Conservation (phyloP, 2,797 vertebrate species). For the Schizopygopsis pylzovi region DNA sequence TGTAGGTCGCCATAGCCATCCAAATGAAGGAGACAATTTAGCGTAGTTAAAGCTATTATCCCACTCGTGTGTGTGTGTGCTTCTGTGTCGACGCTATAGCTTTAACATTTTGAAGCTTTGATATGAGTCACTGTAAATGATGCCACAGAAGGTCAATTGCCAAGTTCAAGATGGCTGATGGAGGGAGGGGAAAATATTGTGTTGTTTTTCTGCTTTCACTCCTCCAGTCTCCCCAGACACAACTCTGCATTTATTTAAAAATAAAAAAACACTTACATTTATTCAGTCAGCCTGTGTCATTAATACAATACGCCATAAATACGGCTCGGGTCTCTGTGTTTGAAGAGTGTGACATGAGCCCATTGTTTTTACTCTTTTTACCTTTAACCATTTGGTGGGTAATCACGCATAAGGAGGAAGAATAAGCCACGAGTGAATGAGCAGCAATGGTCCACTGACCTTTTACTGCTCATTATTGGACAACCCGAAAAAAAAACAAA, state of each 20-base stretch:
- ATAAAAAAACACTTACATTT: conserved; percentile 38
- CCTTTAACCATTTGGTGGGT: conserved; percentile 80
- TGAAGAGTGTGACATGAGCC: conserved; percentile 30
- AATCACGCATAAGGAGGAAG: conserved; percentile 79
- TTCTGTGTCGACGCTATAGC: conserved; percentile 63
- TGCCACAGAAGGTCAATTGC: conserved; percentile 83
- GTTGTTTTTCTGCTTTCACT: conserved; percentile 69
- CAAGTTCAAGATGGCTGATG: conserved; percentile 81
- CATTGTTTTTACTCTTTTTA: conserved; percentile 62
- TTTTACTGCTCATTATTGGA: conserved; percentile 83
- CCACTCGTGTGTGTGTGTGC: conserved; percentile 68
- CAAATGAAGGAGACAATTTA: conserved; percentile 84
- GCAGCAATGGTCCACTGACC: conserved; percentile 82
- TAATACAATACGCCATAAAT: conserved; percentile 61
- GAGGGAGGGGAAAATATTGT: conserved; percentile 73
- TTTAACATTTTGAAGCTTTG: conserved; percentile 79
- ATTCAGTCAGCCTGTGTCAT: conserved; percentile 54
- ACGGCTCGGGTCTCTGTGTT: conserved; percentile 40
- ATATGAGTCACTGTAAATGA: conserved; percentile 85
- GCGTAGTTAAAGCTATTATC: conserved; percentile 85
- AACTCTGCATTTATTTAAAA: conserved; percentile 54
- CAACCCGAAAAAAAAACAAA: conserved; percentile 64
- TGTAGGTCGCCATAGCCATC: conserved; percentile 78
- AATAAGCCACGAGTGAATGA: conserved; percentile 81
- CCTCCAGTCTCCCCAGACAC: conserved; percentile 44